These are phyloP conservation scores for Diarsia brunnea DNA, from an alignment of 2,888 invertebrate species.

Conservation along the genomic window DNA sequence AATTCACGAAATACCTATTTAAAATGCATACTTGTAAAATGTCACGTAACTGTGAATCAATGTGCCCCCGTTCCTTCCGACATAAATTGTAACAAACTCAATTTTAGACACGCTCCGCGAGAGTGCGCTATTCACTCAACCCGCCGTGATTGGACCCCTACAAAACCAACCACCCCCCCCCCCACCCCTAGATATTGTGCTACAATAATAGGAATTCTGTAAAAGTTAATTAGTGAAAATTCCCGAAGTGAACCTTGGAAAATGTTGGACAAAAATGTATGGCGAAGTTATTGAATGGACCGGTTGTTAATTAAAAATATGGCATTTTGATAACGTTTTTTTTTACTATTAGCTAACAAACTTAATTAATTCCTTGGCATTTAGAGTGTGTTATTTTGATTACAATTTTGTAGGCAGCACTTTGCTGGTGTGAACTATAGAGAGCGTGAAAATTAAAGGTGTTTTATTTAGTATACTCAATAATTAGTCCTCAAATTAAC, in stretches of 20 bases:
- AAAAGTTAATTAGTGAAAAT: constrained; percentile 57
- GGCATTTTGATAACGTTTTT: constrained; percentile 31
- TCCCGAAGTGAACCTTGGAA: constrained; percentile 23
- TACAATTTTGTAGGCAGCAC: not conserved
- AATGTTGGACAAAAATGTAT: constrained; percentile 47
- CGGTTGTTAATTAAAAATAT: constrained; percentile 48
- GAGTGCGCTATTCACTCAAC: constrained; percentile 45
- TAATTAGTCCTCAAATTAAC: too few species aligned
- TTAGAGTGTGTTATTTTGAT: constrained; percentile 25
- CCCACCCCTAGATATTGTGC: constrained; percentile 41
- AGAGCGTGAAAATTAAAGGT: not conserved
- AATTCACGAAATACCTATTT: constrained; percentile 22
- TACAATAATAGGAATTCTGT: constrained; percentile 52
- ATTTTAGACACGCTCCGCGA: constrained; percentile 69
- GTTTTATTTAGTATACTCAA: too few species aligned
- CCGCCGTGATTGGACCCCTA: constrained; percentile 41
- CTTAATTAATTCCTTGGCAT: constrained; percentile 27
- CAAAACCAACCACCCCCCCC: constrained; percentile 33
- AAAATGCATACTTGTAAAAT: constrained; percentile 20
- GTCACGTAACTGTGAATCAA: constrained; percentile 68
- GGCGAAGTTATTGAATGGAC: constrained; percentile 28
- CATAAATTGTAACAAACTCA: constrained; percentile 81
- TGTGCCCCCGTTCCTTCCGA: constrained; percentile 64
- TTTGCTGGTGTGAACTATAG: not conserved
- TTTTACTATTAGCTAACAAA: constrained; percentile 14